Evolutionary conservation across 2,888 invertebrate species (phyloP).

Genomic region (Ectemnius continuus): DNA sequence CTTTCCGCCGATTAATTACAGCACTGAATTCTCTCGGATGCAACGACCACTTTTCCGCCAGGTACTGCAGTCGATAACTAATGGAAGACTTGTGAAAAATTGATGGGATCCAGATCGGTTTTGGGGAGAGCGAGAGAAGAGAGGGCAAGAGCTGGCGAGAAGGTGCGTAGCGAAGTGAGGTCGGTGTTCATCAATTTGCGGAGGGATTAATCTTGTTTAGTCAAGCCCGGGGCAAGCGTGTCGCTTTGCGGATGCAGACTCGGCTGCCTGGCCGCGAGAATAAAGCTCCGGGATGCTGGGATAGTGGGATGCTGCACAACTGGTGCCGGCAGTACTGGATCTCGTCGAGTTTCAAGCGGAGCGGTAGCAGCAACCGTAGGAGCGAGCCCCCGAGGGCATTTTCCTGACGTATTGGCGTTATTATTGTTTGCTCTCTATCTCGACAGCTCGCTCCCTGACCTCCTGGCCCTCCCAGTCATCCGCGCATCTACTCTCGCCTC

Average conservation of each 20-base stretch:
- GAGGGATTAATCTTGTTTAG: slow-evolving; percentile 14
- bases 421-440: slow-evolving; percentile 53
- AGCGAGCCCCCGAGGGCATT: slow-evolving; percentile 12
- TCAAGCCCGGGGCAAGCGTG: background rate
- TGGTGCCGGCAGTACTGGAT: too few species aligned
- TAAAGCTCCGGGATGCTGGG: slow-evolving; percentile 17
- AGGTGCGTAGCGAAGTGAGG: background rate
- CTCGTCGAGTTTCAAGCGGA: too few species aligned
- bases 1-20: too few species aligned
- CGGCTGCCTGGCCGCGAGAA: slow-evolving; percentile 19
- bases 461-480: slow-evolving; percentile 31
- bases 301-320: too few species aligned
- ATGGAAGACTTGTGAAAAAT: too few species aligned
- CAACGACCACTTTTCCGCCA: too few species aligned
- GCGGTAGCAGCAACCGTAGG: slow-evolving; percentile 3
- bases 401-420: slow-evolving; percentile 42
- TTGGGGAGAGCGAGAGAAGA: too few species aligned
- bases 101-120: too few species aligned
- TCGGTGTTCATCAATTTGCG: slow-evolving; percentile 9
- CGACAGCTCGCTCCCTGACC: slow-evolving; percentile 51
- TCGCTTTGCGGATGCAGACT: slow-evolving; percentile 3
- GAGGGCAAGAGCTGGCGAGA: too few species aligned
- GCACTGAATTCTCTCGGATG: too few species aligned
- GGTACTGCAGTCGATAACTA: too few species aligned
- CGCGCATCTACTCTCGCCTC: slow-evolving; percentile 1